These are phyloP conservation scores for Cinclus mexicanus DNA, from an alignment of 2,113 vertebrate species.

Conservation along the genomic window DNA sequence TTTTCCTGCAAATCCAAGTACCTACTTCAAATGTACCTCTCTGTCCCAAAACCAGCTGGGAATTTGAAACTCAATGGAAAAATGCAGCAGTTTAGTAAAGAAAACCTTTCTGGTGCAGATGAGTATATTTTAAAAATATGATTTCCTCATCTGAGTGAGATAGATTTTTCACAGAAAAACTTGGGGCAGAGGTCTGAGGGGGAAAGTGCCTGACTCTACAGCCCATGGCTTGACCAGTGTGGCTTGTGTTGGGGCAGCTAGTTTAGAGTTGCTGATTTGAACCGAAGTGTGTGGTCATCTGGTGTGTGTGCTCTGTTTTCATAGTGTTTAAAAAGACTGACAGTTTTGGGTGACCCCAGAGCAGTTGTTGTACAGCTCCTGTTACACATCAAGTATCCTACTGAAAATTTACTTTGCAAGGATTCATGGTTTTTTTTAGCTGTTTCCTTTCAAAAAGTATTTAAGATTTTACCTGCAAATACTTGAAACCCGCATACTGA, in stretches of 20 bases:
- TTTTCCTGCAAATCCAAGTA: neutral
- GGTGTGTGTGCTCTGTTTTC: neutral
- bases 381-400: neutral
- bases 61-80: neutral
- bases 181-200: accelerated
- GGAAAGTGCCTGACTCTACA: accelerated
- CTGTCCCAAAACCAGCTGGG: neutral
- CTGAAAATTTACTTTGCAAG: neutral
- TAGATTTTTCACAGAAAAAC: neutral
- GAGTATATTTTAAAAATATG: neutral
- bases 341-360: neutral
- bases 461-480: neutral
- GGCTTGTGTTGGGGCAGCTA: neutral
- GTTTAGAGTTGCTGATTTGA: neutral
- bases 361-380: neutral
- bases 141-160: accelerated
- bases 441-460: neutral
- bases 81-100: neutral
- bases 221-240: neutral
- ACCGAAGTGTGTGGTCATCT: accelerated
- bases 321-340: neutral
- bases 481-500: neutral
- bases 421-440: neutral
- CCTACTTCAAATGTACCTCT: neutral
- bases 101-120: neutral